These are phyloP conservation scores for Drosophila meridionalis DNA, from an alignment of 2,888 invertebrate genomes.

Conservation along the genomic window DNA sequence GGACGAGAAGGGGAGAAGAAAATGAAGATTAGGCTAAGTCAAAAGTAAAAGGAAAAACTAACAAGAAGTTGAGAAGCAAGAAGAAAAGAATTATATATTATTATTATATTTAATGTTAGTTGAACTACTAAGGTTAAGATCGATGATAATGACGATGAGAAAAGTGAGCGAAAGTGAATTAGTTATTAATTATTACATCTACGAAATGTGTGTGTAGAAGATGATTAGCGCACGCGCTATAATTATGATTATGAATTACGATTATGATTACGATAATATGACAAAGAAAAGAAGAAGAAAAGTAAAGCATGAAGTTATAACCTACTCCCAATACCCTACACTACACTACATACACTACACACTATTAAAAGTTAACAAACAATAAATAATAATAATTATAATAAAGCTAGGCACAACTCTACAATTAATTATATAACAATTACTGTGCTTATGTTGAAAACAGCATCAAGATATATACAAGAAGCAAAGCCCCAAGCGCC, in stretches of 20 bases:
- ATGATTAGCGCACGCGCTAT: constrained; percentile 45
- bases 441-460: constrained; percentile 77
- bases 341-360: constrained; percentile 23
- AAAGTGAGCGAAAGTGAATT: constrained; percentile 43
- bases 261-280: constrained; percentile 48
- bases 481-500: constrained; percentile 69
- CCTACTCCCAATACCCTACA: constrained; percentile 29
- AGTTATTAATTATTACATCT: constrained; percentile 67
- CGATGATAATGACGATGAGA: constrained; percentile 40
- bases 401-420: constrained; percentile 73
- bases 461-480: constrained; percentile 55
- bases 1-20: neutral
- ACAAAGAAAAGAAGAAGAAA: constrained; percentile 8
- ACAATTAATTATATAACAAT: constrained; percentile 75
- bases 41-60: constrained; percentile 34
- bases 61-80: constrained; percentile 19
- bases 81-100: constrained; percentile 44
- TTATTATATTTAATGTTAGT: constrained; percentile 76
- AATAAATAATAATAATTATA: constrained; percentile 29
- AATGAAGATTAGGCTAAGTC: constrained; percentile 42
- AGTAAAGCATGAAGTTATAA: constrained; percentile 66
- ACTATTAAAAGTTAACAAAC: constrained; percentile 79
- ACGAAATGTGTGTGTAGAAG: constrained; percentile 43
- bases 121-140: constrained; percentile 72
- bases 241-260: constrained; percentile 69